Evolutionary conservation across 2,888 invertebrate genomes (phyloP).

Genomic region (Barypeithes pellucidus): DNA sequence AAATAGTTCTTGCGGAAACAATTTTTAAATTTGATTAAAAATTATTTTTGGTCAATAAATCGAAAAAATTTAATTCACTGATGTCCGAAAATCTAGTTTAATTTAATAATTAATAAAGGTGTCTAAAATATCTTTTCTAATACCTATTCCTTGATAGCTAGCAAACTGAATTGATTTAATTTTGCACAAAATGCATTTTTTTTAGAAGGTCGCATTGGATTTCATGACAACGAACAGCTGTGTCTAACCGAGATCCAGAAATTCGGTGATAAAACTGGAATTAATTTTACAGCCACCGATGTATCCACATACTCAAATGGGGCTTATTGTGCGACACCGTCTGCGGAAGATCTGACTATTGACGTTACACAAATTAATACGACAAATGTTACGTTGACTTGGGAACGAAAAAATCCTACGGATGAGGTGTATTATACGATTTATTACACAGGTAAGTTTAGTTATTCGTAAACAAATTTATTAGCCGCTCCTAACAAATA

Average conservation of each 20-base stretch:
- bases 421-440: conserved; percentile 72
- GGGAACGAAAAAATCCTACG: conserved; percentile 61
- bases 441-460: conserved; percentile 75
- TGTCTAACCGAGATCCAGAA: conserved; percentile 80
- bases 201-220: conserved; percentile 71
- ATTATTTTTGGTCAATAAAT: no score
- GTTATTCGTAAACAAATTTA: no score
- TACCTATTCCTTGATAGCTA: no score
- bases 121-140: no score
- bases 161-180: no score
- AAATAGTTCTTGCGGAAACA: no score
- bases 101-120: no score
- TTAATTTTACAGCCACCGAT: conserved; percentile 70
- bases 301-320: conserved; percentile 80
- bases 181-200: neutral
- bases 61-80: no score
- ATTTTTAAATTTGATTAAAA: no score
- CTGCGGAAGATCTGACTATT: conserved; percentile 71
- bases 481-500: no score
- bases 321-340: conserved; percentile 68
- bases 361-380: conserved; percentile 64
- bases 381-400: conserved; percentile 68
- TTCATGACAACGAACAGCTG: conserved; percentile 86
- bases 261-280: conserved; percentile 71
- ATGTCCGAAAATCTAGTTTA: no score